Conservation (phyloP, 2,888 invertebrate genomes). For the Xestobium rufovillosum region DNA sequence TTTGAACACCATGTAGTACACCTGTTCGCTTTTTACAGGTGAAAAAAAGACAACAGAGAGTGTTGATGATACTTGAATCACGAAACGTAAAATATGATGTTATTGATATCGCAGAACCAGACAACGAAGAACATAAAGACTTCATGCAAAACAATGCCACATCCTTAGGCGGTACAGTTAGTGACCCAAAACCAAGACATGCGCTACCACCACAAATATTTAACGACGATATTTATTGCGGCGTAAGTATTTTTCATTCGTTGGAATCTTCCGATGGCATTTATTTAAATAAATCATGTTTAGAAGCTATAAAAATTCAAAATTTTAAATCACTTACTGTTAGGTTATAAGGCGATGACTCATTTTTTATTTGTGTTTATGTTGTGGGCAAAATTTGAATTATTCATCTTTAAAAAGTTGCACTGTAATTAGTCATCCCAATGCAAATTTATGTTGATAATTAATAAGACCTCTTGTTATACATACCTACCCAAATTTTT, state of each 20-base stretch:
- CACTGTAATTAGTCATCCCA: too few relatives aligned
- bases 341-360: too few relatives aligned
- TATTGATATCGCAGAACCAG: constrained; percentile 93
- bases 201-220: constrained; percentile 92
- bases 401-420: too few relatives aligned
- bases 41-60: constrained; percentile 91
- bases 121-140: constrained; percentile 78
- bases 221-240: constrained; percentile 86
- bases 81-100: constrained; percentile 82
- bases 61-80: constrained; percentile 88
- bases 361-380: too few relatives aligned
- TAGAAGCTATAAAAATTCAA: constrained; percentile 3
- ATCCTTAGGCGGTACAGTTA: constrained; percentile 63
- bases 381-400: too few relatives aligned
- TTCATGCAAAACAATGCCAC: constrained; percentile 87
- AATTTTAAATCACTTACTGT: too few relatives aligned
- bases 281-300: constrained; percentile 11
- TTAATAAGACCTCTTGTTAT: too few relatives aligned
- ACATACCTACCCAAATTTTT: too few relatives aligned
- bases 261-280: background rate
- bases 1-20: too few relatives aligned
- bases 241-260: constrained; percentile 53
- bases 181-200: constrained; percentile 66
- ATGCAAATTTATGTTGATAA: too few relatives aligned
- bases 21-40: constrained; percentile 55